Evolutionary conservation across 2,888 invertebrate species (phyloP).

Genomic region (Drosophila falleni): DNA sequence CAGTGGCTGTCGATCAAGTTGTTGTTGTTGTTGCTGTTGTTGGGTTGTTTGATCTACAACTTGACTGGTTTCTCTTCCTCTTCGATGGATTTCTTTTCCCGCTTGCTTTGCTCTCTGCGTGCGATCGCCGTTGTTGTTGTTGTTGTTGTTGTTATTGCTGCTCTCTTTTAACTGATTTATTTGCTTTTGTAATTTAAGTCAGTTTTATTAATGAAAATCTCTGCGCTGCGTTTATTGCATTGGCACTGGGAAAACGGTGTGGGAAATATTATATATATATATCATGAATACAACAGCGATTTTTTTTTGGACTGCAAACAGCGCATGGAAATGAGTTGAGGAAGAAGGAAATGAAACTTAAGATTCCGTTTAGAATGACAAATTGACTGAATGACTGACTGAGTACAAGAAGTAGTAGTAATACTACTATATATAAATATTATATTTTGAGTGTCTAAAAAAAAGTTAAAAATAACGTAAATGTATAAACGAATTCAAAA

Average conservation of each 20-base stretch:
- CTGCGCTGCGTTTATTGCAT: conserved; percentile 13
- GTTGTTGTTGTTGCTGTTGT: conserved; percentile 18
- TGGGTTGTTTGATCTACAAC: conserved; percentile 44
- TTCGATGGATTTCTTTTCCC: conserved; percentile 43
- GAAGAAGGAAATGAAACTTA: conserved; percentile 7
- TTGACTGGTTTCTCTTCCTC: conserved; percentile 58
- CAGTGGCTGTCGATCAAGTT: conserved; percentile 33
- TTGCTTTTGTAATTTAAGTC: conserved; percentile 68
- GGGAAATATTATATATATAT: conserved; percentile 33
- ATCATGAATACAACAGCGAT: not conserved
- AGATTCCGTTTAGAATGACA: not conserved
- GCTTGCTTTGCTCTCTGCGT: conserved; percentile 25
- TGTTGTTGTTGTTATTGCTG: conserved; percentile 11
- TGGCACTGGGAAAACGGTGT: conserved; percentile 37
- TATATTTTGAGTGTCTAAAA: not conserved
- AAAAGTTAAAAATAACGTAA: too few species aligned
- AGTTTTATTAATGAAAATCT: conserved; percentile 82
- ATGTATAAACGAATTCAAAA: too few species aligned
- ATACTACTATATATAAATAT: too few species aligned
- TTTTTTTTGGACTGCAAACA: conserved; percentile 18
- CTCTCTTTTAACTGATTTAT: conserved; percentile 67
- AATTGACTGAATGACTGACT: not conserved
- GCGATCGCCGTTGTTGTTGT: conserved; percentile 22
- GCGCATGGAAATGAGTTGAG: conserved; percentile 18
- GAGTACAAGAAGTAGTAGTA: too few species aligned